Conservation (phyloP, 2,113 vertebrate species). For the Microcebus griseorufus region DNA sequence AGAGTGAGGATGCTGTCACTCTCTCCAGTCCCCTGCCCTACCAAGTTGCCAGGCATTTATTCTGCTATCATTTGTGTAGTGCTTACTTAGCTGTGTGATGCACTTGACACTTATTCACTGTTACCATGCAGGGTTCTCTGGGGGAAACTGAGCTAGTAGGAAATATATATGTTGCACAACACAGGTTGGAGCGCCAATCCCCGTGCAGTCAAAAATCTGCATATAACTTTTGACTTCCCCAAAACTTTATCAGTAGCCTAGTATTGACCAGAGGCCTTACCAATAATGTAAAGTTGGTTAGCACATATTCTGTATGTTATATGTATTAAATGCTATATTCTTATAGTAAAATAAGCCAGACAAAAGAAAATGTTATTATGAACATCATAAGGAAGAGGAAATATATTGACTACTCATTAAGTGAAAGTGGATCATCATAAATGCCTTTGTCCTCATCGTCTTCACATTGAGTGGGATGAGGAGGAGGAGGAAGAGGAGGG, state of each 20-base stretch:
- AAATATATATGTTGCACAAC: neutral
- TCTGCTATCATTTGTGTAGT: neutral
- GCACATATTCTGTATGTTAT: neutral
- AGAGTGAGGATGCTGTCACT: neutral
- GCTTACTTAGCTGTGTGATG: neutral
- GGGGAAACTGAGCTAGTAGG: neutral
- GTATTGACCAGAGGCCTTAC: neutral
- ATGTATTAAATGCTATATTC: neutral
- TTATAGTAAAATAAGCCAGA: neutral
- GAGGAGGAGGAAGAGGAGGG: neutral
- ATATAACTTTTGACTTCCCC: neutral
- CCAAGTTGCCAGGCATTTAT: neutral
- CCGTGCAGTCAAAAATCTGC: neutral
- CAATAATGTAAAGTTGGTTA: neutral
- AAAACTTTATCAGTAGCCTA: neutral
- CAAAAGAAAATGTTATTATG: neutral
- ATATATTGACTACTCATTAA: neutral
- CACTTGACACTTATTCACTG: neutral
- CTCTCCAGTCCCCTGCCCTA: neutral
- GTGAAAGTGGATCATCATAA: neutral
- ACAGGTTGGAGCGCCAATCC: neutral
- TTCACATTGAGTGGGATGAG: neutral
- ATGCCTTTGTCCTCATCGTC: neutral
- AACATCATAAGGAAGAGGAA: neutral
- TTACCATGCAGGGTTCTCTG: neutral